phyloP scores from a whole-genome alignment of 2,797 vertebrate species.

The Peromyscus attwateri region DNA sequence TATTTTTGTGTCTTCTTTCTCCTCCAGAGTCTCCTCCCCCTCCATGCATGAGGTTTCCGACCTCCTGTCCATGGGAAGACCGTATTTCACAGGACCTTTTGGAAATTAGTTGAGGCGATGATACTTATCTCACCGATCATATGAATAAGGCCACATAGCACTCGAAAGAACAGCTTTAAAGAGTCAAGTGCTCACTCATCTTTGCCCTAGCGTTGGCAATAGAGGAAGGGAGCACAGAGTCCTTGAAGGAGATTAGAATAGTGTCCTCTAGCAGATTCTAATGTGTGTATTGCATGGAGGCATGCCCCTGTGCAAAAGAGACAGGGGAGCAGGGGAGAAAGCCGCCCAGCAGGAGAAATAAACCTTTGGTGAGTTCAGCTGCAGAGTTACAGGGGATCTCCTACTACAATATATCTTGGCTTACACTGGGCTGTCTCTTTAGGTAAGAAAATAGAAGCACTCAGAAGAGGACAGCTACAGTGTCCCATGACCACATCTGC shows the following conservation, averaged over 20 bases:
- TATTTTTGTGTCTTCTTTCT: background rate
- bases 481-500: background rate
- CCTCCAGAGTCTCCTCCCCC: background rate
- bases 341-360: background rate
- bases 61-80: background rate
- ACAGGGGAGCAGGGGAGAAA: too few species aligned
- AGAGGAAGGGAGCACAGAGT: background rate
- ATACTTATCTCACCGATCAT: background rate
- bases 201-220: background rate
- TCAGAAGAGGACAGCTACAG: background rate
- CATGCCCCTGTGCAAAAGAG: background rate
- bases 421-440: background rate
- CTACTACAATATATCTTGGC: background rate
- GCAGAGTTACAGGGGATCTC: background rate
- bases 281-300: background rate
- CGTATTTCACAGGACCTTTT: background rate
- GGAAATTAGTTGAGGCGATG: background rate
- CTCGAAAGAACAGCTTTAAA: background rate
- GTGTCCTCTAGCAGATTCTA: background rate
- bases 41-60: background rate
- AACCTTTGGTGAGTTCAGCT: background rate
- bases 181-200: background rate
- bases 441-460: conserved; percentile 13
- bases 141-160: background rate
- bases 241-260: background rate